phyloP scores from a whole-genome alignment of 92 coral and sea anemone species.

The Scolanthus callimorphus region DNA sequence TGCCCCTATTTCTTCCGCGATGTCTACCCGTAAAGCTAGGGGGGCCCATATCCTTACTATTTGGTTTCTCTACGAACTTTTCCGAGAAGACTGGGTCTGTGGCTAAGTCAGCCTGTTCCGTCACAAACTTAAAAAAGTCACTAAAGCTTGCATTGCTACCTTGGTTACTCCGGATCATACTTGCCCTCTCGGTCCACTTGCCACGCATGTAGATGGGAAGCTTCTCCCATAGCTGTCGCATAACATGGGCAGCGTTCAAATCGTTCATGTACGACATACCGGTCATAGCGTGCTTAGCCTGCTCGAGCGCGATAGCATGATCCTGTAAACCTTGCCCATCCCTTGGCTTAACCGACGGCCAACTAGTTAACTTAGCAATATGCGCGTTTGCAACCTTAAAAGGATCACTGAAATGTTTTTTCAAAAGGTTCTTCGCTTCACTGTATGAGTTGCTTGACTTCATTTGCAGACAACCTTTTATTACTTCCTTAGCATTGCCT shows the following conservation, averaged over 20 bases:
- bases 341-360: slow-evolving; percentile 47
- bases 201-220: slow-evolving; percentile 35
- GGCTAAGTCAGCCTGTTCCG: slow-evolving; percentile 48
- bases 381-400: slow-evolving; percentile 59
- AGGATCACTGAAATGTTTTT: slow-evolving; percentile 44
- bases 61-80: not conserved
- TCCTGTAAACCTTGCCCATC: slow-evolving; percentile 52
- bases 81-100: slow-evolving; percentile 41
- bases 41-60: slow-evolving; percentile 3
- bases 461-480: slow-evolving; percentile 26
- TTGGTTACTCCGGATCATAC: slow-evolving; percentile 9
- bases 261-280: slow-evolving; percentile 51
- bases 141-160: slow-evolving; percentile 39
- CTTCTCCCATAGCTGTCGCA: slow-evolving; percentile 57
- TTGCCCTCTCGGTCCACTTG: slow-evolving; percentile 53
- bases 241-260: slow-evolving; percentile 52
- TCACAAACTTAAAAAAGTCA: slow-evolving; percentile 37
- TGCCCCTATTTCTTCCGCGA: not conserved
- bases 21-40: slow-evolving; percentile 2
- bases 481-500: slow-evolving; percentile 39
- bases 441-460: slow-evolving; percentile 29
- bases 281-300: slow-evolving; percentile 41
- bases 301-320: slow-evolving; percentile 40
- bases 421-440: slow-evolving; percentile 30
- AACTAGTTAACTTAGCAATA: slow-evolving; percentile 27